A percentile compares a stretch with the other conserved stretches of the same genome.
These are phyloP conservation scores for Macroglossus sobrinus DNA, from an alignment of 2,113 vertebrate species.

Conservation along the genomic window DNA sequence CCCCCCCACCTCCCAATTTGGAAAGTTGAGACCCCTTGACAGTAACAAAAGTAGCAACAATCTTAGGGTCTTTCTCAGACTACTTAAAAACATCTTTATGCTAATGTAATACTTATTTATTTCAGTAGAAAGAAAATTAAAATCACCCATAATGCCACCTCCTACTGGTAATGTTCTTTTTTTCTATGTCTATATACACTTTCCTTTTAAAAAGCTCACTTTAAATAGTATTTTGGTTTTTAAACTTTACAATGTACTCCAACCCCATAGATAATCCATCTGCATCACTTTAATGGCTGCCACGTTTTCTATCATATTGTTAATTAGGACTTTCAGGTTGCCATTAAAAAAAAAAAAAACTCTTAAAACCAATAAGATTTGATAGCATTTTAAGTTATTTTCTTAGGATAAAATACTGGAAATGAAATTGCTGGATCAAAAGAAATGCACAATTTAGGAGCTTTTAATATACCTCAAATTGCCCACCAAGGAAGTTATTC, in stretches of 20 bases:
- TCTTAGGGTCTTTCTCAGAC: neutral
- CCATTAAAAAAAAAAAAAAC: neutral
- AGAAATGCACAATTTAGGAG: neutral
- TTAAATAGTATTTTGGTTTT: neutral
- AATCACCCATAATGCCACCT: neutral
- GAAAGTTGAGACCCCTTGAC: neutral
- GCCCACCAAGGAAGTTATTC: neutral
- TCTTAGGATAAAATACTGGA: neutral
- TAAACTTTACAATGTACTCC: neutral
- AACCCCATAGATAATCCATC: neutral
- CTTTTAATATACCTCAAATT: neutral
- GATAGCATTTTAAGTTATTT: slow-evolving; percentile 11
- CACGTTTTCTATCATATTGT: neutral
- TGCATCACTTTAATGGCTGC: neutral
- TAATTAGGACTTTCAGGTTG: neutral
- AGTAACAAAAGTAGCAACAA: neutral
- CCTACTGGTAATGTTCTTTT: neutral
- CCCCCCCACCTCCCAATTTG: neutral
- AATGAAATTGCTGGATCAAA: neutral
- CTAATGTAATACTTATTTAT: neutral
- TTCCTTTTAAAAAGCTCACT: neutral
- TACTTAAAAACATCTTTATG: neutral
- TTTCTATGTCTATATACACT: neutral
- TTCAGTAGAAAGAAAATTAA: neutral
- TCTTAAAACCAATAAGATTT: neutral